Evolutionary conservation across 30 jellyfish, hydroid and myxozoan species (phyloP).

Genomic region (Turritopsis dohrnii): DNA sequence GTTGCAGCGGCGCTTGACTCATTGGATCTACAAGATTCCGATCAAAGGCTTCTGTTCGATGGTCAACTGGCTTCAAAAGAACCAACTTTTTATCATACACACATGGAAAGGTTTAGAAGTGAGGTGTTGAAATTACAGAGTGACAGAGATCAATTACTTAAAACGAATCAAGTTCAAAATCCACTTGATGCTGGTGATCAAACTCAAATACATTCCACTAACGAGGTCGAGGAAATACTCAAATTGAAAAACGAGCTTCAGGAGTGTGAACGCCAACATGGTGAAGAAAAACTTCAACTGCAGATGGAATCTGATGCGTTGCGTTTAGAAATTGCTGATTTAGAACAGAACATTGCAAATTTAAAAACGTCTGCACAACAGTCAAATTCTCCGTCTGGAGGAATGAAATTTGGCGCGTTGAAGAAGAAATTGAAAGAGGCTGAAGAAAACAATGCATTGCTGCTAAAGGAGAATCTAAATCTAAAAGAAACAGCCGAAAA

Average conservation of each 20-base stretch:
- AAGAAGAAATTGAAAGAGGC: conserved; percentile 10
- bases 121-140: not conserved
- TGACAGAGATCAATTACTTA: not conserved
- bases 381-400: not conserved
- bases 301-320: not conserved
- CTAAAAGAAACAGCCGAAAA: not conserved
- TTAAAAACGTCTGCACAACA: not conserved
- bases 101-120: not conserved
- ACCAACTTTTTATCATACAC: not conserved
- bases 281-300: not conserved
- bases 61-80: not conserved
- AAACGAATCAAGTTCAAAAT: too few species aligned
- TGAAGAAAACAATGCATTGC: conserved; percentile 11
- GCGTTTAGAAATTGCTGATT: not conserved
- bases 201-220: not conserved
- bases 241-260: not conserved
- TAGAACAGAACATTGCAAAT: not conserved
- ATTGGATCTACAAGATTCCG: not conserved
- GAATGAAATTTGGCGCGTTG: conserved; percentile 18
- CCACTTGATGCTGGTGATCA: not conserved
- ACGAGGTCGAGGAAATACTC: not conserved
- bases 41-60: not conserved
- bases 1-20: not conserved
- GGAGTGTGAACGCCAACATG: not conserved
- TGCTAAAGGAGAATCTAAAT: conserved; percentile 17